Evolutionary conservation across 2,113 vertebrate species (phyloP).

Genomic region (Amphiprion ocellaris): DNA sequence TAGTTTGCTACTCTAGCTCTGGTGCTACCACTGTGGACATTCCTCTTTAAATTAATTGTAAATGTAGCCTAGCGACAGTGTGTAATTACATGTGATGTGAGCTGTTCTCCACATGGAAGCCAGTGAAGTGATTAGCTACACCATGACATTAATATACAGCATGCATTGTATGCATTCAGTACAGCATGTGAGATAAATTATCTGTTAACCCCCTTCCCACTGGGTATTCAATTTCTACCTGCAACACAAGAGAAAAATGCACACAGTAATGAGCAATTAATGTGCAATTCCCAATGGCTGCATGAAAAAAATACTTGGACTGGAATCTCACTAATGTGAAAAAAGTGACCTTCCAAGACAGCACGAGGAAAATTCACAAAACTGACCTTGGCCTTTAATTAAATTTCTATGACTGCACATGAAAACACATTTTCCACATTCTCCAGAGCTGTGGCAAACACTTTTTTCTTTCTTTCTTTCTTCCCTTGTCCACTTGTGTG

Average conservation of each 20-base stretch:
- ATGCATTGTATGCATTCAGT: not conserved
- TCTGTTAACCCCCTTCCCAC: not conserved
- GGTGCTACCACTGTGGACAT: too few relatives aligned
- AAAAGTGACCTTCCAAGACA: not conserved
- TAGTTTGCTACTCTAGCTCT: too few relatives aligned
- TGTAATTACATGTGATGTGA: not conserved
- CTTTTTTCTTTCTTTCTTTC: not conserved
- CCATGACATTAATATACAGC: not conserved
- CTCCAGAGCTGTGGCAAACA: not conserved
- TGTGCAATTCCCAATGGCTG: not conserved
- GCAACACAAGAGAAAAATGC: not conserved
- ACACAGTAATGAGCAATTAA: not conserved
- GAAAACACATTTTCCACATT: not conserved
- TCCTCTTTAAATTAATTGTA: too few relatives aligned
- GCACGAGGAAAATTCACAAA: not conserved
- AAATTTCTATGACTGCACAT: not conserved
- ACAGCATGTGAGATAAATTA: not conserved
- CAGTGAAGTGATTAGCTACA: too few relatives aligned
- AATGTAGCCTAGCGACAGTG: too few relatives aligned
- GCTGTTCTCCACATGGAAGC: not conserved
- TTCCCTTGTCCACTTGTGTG: not conserved
- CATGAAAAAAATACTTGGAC: not conserved
- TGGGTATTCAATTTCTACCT: not conserved
- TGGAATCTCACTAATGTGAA: constrained; percentile 4
- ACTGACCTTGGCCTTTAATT: not conserved